Evolutionary conservation across 2,113 vertebrate genomes (phyloP), one percentile per base, ranked within the genome.

Genomic region (Mionectes macconnelli): DNA sequence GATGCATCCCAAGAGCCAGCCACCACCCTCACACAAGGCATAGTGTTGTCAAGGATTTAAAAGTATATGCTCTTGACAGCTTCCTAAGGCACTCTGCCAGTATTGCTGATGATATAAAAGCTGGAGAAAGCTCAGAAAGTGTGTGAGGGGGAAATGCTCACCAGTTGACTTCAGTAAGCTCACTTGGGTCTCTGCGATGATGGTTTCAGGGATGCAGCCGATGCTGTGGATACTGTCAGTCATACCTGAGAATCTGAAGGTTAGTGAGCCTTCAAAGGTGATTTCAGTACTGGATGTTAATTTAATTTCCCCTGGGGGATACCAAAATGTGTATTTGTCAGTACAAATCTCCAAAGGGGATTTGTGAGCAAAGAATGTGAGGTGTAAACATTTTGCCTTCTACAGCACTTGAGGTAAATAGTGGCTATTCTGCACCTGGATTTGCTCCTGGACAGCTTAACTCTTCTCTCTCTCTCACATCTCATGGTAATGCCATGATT

Each of bases 21-120:
- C 14, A 11, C 39, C 17, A 82, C 52, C 64, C 70, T 47, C 0
- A 0, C 20, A 8, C 8, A 10, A 21, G 21, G 50, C 19, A 8
- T 10, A 6, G 21, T 25, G 50, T 7, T 12, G 2, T n/a, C 68
- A 83, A 45, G 37, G 53, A 53, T 45, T 37, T n/a, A 56, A 83
- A 83, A 55, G 28, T 0, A 1, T 20, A 20, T 1, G 4, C 33
- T 47, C 62, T 24, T 57, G n/a, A 14, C 53, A 96, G 72, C 28
- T 66, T 94, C 60, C 50, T 87, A 44, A 44, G 5, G 12, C 22
- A 10, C 35, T 50, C 1, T 47, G 27, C 31, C 87, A 49, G 14
- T 35, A 16, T 45, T 69, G 45, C 39, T 62, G 68, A 18, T 21
- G n/a, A 53, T 60, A 18, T 4, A 49, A 74, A 90, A 53, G 40